phyloP scores from a whole-genome alignment of 2,888 invertebrate species.

The Chalcis sispes region DNA sequence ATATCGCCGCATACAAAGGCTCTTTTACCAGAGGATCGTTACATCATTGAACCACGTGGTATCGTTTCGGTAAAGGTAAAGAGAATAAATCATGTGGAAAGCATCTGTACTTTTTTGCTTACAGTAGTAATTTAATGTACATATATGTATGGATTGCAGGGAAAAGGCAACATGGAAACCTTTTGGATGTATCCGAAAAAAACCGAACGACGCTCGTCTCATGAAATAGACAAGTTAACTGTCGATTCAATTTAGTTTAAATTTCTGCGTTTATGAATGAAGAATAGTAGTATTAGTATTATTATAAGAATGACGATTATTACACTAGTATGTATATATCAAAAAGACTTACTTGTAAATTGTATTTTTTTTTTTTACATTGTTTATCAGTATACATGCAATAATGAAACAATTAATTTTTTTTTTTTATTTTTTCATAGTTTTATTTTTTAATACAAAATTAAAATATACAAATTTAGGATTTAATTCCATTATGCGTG shows the following conservation, averaged over 20 bases:
- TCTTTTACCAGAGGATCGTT: constrained; percentile 82
- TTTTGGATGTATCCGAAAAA: constrained; percentile 85
- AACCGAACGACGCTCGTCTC: not conserved
- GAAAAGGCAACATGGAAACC: constrained; percentile 93
- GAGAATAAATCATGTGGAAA: too few relatives aligned
- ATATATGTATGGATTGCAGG: constrained; percentile 76
- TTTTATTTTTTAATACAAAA: too few relatives aligned
- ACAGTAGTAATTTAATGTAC: not conserved
- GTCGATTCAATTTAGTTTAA: constrained; percentile 46
- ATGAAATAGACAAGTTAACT: not conserved
- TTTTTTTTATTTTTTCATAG: too few relatives aligned
- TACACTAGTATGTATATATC: too few relatives aligned
- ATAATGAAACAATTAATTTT: too few relatives aligned
- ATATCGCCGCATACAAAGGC: constrained; percentile 85
- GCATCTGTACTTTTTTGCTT: not conserved
- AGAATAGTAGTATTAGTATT: constrained; percentile 1
- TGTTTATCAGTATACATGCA: too few relatives aligned
- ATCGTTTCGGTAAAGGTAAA: constrained; percentile 87
- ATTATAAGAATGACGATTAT: too few relatives aligned
- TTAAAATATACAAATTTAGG: too few relatives aligned
- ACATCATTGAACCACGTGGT: constrained; percentile 84
- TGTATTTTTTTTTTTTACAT: too few relatives aligned
- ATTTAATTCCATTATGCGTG: too few relatives aligned
- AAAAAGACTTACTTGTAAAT: too few relatives aligned
- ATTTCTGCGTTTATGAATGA: not conserved